phyloP scores from a whole-genome alignment of 1,140 invertebrate species.

The Sminthurides bifidus region DNA sequence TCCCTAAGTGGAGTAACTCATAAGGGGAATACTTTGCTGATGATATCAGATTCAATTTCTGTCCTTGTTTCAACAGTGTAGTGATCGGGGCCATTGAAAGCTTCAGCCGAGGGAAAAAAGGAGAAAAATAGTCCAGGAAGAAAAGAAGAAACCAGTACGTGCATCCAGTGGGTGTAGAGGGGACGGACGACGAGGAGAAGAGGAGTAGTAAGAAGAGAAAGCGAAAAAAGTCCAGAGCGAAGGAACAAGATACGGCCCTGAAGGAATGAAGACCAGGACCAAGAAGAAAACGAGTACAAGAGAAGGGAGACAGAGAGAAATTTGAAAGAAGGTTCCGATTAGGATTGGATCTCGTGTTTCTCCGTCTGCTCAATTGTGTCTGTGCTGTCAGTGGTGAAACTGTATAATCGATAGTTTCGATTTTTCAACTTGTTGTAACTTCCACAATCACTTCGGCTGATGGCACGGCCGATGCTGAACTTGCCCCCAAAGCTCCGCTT shows the following conservation, averaged over 20 bases:
- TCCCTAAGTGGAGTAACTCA: too few species aligned
- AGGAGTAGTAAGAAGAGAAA: too few species aligned
- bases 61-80: too few species aligned
- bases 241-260: too few species aligned
- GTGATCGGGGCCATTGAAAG: too few species aligned
- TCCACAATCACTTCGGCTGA: constrained; percentile 16
- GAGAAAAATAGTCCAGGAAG: not conserved
- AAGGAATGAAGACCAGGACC: too few species aligned
- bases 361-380: not conserved
- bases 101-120: too few species aligned
- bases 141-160: not conserved
- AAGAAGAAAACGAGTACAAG: not conserved
- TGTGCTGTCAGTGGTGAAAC: not conserved
- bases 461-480: not conserved
- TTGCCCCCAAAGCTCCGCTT: not conserved
- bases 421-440: constrained; percentile 24
- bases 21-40: too few species aligned
- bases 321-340: not conserved
- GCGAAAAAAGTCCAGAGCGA: too few species aligned
- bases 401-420: constrained; percentile 22
- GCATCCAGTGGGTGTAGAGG: too few species aligned
- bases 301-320: constrained; percentile 1
- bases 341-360: not conserved
- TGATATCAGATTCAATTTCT: too few species aligned
- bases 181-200: too few species aligned